These are phyloP conservation scores for Octomys mimax DNA, from an alignment of 2,797 vertebrate genomes.

Conservation along the genomic window DNA sequence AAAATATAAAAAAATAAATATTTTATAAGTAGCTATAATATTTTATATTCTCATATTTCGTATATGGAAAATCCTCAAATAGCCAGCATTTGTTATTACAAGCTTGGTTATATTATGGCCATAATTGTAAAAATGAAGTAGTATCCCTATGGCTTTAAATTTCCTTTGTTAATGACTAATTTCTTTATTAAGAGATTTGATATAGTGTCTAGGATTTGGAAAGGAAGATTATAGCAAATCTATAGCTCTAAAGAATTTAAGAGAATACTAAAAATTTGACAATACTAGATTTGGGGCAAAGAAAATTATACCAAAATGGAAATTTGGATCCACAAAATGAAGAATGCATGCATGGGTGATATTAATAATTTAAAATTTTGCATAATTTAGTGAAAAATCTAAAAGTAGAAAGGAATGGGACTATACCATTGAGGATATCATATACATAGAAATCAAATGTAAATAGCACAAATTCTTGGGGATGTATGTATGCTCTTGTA, in stretches of 20 bases:
- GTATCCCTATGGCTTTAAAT: background rate
- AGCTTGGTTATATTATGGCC: background rate
- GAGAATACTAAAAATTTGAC: background rate
- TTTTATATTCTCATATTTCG: background rate
- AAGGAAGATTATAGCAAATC: background rate
- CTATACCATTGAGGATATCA: background rate
- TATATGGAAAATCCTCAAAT: background rate
- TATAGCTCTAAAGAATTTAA: background rate
- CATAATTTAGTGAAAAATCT: background rate
- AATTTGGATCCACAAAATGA: background rate
- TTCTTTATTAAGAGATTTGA: background rate
- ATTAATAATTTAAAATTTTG: background rate
- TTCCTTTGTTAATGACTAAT: background rate
- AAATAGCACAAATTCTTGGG: background rate
- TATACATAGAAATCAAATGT: background rate
- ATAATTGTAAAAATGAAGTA: background rate
- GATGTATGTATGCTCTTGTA: background rate
- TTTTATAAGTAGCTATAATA: background rate
- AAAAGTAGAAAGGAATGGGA: background rate
- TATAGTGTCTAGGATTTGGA: background rate
- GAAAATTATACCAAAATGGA: background rate
- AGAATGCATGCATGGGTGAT: background rate
- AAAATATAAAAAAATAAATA: background rate
- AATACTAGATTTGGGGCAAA: background rate
- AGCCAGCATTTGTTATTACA: background rate